Evolutionary conservation across 2,113 vertebrate species (phyloP), one percentile per base, ranked within the genome.

Genomic region (Zosterops japonicus): DNA sequence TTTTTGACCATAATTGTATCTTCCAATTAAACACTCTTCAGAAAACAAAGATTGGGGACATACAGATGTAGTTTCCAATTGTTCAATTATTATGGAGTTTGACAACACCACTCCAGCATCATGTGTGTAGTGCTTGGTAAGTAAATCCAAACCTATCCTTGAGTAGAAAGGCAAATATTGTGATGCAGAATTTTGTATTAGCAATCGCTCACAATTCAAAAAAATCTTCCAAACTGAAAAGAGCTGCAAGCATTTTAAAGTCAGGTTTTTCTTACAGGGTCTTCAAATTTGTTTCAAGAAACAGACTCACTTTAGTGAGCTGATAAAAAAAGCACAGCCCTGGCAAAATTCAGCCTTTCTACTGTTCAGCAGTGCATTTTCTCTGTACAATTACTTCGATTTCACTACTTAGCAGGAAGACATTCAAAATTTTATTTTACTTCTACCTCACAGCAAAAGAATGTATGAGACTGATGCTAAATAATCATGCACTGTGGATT

Each of bases 351-450:
- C 70, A 97, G 76, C 33, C 91, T 88, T 95, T 88, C 78, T 88
- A 94, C 96, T 94, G 94, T 88, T 97, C 35, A 77, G 33, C 17
- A 90, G 63, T 44, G 7, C 65, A 92, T 96, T 96, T 95, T 82
- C 82, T 93, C 95, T 64, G 55, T 74, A 67, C 44, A 93, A 82
- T 81, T 89, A 96, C 56, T 91, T 96, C 85, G 92, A 90, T 96
- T 98, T 77, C 49, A 94, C 60, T 69, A 88, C 94, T 97, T 97
- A 96, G 95, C 92, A 96, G 83, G 93, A 93, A 96, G 64, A 87
- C 70, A 95, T 96, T 97, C 96, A 93, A 94, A 95, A 94, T 96
- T 97, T 96, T 94, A 96, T 96, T 97, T 68, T 83, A 95, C 82
- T 95, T 82, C 83, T 94, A 36, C 72, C 50, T 94, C 12, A 1